Evolutionary conservation across 2,113 vertebrate genomes (phyloP).

Genomic region (Saiga tatarica): DNA sequence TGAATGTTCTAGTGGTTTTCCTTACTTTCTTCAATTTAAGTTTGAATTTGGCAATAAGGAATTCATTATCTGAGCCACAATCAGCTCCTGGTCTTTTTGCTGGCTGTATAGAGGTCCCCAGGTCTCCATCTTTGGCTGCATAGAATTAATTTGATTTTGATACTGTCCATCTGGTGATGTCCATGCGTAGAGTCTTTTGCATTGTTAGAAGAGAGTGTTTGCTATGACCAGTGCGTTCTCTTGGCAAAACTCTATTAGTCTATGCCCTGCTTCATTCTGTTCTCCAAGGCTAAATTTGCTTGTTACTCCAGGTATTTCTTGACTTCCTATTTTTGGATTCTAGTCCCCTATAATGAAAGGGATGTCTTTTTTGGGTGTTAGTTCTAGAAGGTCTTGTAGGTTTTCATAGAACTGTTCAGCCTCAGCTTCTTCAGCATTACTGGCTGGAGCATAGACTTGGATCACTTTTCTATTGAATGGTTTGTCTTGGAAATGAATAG

Average conservation of each 20-base stretch:
- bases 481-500: neutral
- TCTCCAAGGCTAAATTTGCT: neutral
- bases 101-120: neutral
- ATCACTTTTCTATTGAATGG: neutral
- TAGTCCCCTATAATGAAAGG: neutral
- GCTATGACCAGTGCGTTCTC: neutral
- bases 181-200: neutral
- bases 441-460: neutral
- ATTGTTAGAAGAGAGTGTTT: neutral
- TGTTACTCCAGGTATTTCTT: neutral
- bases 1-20: neutral
- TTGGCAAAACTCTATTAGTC: neutral
- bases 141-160: neutral
- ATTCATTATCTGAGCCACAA: neutral
- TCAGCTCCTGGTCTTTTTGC: neutral
- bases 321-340: neutral
- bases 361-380: rapidly evolving
- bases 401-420: neutral
- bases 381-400: neutral
- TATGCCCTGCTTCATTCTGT: neutral
- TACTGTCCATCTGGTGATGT: neutral
- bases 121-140: neutral
- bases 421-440: neutral
- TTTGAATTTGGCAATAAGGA: neutral
- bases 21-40: neutral